These are phyloP conservation scores for Drosophila ustulata DNA, from an alignment of 2,888 invertebrate genomes.

Conservation along the genomic window DNA sequence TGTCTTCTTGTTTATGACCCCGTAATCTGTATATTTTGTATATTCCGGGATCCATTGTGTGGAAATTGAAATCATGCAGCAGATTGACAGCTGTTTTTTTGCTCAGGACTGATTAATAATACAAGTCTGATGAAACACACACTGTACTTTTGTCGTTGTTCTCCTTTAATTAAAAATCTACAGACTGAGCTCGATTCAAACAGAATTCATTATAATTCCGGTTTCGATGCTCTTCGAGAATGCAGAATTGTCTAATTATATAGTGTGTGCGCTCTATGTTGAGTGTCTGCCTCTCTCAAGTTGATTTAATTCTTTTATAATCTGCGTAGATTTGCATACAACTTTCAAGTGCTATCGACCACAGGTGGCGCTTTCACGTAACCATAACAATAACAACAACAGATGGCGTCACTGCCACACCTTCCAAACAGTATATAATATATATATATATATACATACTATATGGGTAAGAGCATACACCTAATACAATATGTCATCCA, in stretches of 20 bases:
- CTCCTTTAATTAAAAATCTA: conserved; percentile 8
- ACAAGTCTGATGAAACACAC: background rate
- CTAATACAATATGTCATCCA: conserved; percentile 30
- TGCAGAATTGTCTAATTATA: conserved; percentile 6
- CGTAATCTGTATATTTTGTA: conserved; percentile 10
- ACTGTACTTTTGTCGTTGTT: background rate
- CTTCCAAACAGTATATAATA: conserved; percentile 20
- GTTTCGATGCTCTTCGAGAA: conserved; percentile 1
- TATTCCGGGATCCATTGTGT: conserved; percentile 10
- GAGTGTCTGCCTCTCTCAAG: background rate
- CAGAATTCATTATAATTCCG: conserved; percentile 11
- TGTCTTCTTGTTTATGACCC: conserved; percentile 22
- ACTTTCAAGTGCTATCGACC: conserved; percentile 13
- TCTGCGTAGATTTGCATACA: conserved; percentile 3
- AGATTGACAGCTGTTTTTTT: conserved; percentile 13
- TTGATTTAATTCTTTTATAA: background rate
- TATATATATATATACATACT: conserved; percentile 1
- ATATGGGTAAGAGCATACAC: background rate
- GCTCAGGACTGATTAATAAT: conserved; percentile 4
- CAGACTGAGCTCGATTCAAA: background rate
- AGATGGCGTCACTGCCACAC: conserved; percentile 57
- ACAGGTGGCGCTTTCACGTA: conserved; percentile 40
- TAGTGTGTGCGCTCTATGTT: background rate
- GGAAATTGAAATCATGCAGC: conserved; percentile 7
- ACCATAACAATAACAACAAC: conserved; percentile 16